Evolutionary conservation across 1,140 invertebrate species (phyloP), one percentile per base, ranked within the genome.

Genomic region (Carposina sasakii): DNA sequence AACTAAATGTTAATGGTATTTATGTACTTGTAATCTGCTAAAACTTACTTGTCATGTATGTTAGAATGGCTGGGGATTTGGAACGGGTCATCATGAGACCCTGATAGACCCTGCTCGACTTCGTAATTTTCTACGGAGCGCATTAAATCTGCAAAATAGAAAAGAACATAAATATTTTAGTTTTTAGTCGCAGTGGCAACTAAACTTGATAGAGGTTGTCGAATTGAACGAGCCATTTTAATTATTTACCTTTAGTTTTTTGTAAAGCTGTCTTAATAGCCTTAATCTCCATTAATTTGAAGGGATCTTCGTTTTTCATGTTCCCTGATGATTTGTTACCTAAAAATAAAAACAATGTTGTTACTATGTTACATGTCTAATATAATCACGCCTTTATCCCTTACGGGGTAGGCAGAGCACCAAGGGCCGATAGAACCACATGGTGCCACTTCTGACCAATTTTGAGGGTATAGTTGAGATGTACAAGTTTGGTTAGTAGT

Each of bases 221-320:
- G n/a, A n/a, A n/a, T n/a, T n/a, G n/a, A n/a, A n/a, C n/a, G n/a
- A n/a, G n/a, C n/a, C n/a, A n/a, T n/a, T n/a, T n/a, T n/a, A n/a
- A n/a, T n/a, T n/a, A n/a, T n/a, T 26, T 63, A 84, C 81, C 81
- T 78, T 81, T 81, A 40, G 81, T 81, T 60, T 81, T 84, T 57
- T 81, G 81, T 34, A 84, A 52, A 21, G 77, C 77, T 22, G 76
- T 73, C 52, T 78, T 84, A 26, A 84, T 81, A 31, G 79, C 79
- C 53, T 81, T 83, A 49, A 83, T 83, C 70, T 83, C 79, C 79
- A 83, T 79, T 3, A 81, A 50, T 47, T 83, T 83, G 36, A 79
- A 83, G 5, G 79, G 79, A 67, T 84, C 78, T 52, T 81, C 81
- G 22, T 81, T 84, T 46, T 81, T 81, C 13, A 75, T 68, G 57